Evolutionary conservation across 2,797 vertebrate genomes (phyloP).

Genomic region (Schizothorax lantsangensis): DNA sequence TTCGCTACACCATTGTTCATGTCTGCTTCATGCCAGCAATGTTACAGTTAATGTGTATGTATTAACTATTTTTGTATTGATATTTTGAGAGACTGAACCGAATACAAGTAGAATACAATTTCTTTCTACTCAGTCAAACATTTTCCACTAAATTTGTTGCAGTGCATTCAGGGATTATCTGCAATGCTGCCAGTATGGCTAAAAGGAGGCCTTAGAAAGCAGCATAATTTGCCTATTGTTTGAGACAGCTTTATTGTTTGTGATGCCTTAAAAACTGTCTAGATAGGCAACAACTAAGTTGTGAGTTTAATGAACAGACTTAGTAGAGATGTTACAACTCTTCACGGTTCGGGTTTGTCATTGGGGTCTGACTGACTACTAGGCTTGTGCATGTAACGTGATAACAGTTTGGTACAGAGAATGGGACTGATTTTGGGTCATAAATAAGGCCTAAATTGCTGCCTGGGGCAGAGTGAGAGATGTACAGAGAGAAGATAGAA

Average conservation of each 20-base stretch:
- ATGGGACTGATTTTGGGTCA: slow-evolving; percentile 54
- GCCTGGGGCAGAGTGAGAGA: slow-evolving; percentile 66
- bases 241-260: background rate
- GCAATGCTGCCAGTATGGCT: background rate
- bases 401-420: slow-evolving; percentile 53
- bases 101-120: background rate
- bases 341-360: background rate
- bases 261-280: background rate
- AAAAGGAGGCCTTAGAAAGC: background rate
- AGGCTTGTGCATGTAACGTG: slow-evolving; percentile 37
- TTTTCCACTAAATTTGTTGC: background rate
- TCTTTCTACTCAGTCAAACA: background rate
- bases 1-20: background rate
- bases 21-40: background rate
- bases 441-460: slow-evolving; percentile 76
- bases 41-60: background rate
- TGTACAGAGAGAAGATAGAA: slow-evolving; percentile 30
- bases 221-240: background rate
- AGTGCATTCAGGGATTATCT: background rate
- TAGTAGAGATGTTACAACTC: background rate
- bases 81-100: background rate
- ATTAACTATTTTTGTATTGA: background rate
- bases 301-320: background rate
- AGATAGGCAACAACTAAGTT: background rate
- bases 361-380: slow-evolving; percentile 21